A percentile compares a stretch with the other conserved stretches of the same genome.
Conservation (phyloP, 1,140 invertebrate genomes). For the Carcinoscorpius rotundicauda region DNA sequence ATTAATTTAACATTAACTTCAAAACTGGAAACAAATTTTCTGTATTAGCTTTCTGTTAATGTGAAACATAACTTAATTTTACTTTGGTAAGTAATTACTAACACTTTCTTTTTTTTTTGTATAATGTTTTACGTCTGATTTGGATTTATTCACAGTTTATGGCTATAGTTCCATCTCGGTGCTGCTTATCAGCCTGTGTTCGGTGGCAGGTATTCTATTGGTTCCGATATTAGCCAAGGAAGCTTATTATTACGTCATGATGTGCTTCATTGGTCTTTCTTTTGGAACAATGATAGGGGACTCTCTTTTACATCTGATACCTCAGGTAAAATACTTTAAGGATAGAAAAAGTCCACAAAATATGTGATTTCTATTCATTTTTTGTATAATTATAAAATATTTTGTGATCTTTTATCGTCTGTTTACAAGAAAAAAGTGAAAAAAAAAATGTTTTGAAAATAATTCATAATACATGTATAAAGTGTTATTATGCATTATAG, state of each 20-base stretch:
- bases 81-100: too few relatives aligned
- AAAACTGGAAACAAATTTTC: too few relatives aligned
- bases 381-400: neutral
- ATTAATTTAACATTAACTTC: too few relatives aligned
- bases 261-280: slow-evolving; percentile 33
- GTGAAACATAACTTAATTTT: too few relatives aligned
- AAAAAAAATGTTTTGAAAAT: too few relatives aligned
- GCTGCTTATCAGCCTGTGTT: slow-evolving; percentile 29
- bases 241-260: slow-evolving; percentile 29
- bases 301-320: slow-evolving; percentile 37
- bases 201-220: slow-evolving; percentile 28
- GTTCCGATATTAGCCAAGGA: slow-evolving; percentile 24
- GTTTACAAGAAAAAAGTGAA: too few relatives aligned
- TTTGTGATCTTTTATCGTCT: too few relatives aligned
- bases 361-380: slow-evolving; percentile 3
- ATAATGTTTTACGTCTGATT: slow-evolving; percentile 1
- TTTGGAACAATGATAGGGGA: slow-evolving; percentile 37
- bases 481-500: too few relatives aligned
- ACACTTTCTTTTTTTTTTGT: neutral
- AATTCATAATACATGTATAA: too few relatives aligned
- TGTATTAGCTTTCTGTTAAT: too few relatives aligned
- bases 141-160: slow-evolving; percentile 28
- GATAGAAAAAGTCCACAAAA: neutral
- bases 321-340: slow-evolving; percentile 22
- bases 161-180: slow-evolving; percentile 31